Conservation (phyloP, 2,888 invertebrate species). For the Nomada lathburiana region DNA sequence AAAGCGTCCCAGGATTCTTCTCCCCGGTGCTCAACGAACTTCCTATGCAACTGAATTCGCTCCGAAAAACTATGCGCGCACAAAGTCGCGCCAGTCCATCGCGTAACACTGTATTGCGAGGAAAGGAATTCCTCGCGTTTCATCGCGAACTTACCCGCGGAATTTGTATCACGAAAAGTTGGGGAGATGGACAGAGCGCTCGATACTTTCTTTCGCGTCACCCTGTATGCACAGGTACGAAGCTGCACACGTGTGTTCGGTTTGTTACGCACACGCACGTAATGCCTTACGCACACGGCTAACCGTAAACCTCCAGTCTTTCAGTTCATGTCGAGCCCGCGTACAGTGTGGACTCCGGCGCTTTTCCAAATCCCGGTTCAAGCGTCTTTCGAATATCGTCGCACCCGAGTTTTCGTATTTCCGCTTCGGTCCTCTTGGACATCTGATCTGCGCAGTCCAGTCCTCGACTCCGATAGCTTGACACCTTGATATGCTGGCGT, state of each 20-base stretch:
- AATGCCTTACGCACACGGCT: conserved; percentile 66
- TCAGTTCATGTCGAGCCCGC: conserved; percentile 79
- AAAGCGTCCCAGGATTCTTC: neutral
- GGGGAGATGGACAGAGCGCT: neutral
- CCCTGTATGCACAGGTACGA: conserved; percentile 71
- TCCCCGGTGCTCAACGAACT: neutral
- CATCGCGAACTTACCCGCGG: conserved; percentile 33
- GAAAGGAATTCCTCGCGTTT: conserved; percentile 43
- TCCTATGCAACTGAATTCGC: neutral
- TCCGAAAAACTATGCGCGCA: neutral
- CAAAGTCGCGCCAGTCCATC: neutral
- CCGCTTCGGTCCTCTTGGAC: neutral
- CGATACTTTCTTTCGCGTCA: conserved; percentile 56
- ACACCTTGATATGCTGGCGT: conserved; percentile 73
- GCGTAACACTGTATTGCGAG: neutral
- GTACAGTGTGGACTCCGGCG: conserved; percentile 73
- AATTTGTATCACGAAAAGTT: conserved; percentile 41
- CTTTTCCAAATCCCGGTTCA: conserved; percentile 57
- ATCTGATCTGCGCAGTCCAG: neutral
- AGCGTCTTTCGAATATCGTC: conserved; percentile 13
- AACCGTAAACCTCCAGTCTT: conserved; percentile 70
- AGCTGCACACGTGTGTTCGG: conserved; percentile 61
- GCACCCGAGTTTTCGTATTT: conserved; percentile 10
- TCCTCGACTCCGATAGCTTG: neutral
- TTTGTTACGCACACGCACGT: conserved; percentile 70